phyloP scores from a whole-genome alignment of 2,113 vertebrate genomes.

The Porphyrio hochstetteri region DNA sequence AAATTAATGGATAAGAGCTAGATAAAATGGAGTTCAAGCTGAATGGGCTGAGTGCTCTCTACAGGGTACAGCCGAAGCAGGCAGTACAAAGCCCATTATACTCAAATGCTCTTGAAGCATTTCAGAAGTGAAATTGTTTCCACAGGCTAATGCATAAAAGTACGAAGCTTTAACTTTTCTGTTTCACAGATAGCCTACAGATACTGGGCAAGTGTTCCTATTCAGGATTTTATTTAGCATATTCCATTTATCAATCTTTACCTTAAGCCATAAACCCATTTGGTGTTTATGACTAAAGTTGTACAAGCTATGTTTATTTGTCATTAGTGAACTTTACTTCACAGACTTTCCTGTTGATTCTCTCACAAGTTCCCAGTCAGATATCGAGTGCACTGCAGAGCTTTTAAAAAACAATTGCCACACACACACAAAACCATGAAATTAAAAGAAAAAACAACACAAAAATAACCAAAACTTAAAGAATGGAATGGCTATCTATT shows the following conservation, averaged over 20 bases:
- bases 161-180: slow-evolving; percentile 66
- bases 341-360: neutral
- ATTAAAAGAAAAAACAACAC: neutral
- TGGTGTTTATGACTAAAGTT: slow-evolving; percentile 61
- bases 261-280: slow-evolving; percentile 83
- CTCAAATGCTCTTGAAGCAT: slow-evolving; percentile 80
- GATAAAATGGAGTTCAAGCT: slow-evolving; percentile 89
- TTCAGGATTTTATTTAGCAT: slow-evolving; percentile 74
- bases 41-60: slow-evolving; percentile 83
- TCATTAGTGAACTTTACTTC: slow-evolving; percentile 61
- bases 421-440: neutral
- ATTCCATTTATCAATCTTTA: slow-evolving; percentile 83
- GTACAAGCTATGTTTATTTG: slow-evolving; percentile 52
- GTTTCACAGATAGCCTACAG: slow-evolving; percentile 73
- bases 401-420: neutral
- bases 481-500: neutral
- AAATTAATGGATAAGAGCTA: slow-evolving; percentile 90
- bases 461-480: neutral
- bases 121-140: slow-evolving; percentile 81
- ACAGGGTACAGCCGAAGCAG: slow-evolving; percentile 79
- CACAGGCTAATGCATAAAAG: slow-evolving; percentile 81
- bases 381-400: neutral
- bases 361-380: neutral
- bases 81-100: slow-evolving; percentile 84
- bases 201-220: slow-evolving; percentile 48